Conservation (phyloP, 1,140 invertebrate species). For the Aphaenogaster ashmeadi region DNA sequence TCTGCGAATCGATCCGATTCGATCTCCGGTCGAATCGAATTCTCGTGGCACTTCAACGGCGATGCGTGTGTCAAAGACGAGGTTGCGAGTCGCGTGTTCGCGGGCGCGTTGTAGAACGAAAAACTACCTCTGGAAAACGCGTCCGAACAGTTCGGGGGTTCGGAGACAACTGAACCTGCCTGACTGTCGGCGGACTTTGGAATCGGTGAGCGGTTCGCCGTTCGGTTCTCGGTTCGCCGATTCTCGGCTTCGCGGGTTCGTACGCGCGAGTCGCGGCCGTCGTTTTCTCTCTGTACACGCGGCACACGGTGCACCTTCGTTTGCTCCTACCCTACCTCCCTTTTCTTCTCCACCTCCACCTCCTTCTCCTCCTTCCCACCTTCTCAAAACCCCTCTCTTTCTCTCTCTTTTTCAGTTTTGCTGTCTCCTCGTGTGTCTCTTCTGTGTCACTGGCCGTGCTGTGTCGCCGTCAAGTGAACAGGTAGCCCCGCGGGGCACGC, state of each 20-base stretch:
- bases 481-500: background rate
- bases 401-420: slow-evolving; percentile 15
- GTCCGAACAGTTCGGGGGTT: slow-evolving; percentile 84
- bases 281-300: slow-evolving; percentile 74
- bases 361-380: slow-evolving; percentile 12
- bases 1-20: slow-evolving; percentile 11
- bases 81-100: slow-evolving; percentile 15
- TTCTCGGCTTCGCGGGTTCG: slow-evolving; percentile 75
- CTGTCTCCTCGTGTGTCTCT: slow-evolving; percentile 41
- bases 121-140: slow-evolving; percentile 66
- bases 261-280: slow-evolving; percentile 65
- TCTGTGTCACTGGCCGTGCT: slow-evolving; percentile 62
- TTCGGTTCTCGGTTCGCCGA: slow-evolving; percentile 78
- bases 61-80: background rate
- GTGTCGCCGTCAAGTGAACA: slow-evolving; percentile 24
- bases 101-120: background rate
- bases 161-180: slow-evolving; percentile 84
- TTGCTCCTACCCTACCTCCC: slow-evolving; percentile 63
- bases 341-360: slow-evolving; percentile 50
- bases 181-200: slow-evolving; percentile 81
- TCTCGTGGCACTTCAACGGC: background rate
- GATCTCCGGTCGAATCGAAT: too few species aligned
- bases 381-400: slow-evolving; percentile 18
- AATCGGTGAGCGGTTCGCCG: slow-evolving; percentile 79
- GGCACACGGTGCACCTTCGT: slow-evolving; percentile 64